Base-by-base conservation (phyloP, 2,888 invertebrate species). In the Glyphotaelius pellucidus region DNA sequence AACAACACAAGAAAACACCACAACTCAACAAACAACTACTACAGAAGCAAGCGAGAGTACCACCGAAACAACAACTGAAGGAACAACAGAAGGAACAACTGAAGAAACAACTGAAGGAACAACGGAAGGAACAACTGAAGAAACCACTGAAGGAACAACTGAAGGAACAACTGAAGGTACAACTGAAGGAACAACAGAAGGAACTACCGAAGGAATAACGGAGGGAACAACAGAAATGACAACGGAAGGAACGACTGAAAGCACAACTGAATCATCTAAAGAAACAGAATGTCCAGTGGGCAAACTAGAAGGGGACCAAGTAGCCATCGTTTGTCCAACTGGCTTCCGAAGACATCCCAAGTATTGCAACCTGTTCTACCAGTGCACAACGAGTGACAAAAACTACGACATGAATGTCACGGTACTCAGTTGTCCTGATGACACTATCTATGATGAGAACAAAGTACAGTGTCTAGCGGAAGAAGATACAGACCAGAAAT, bases 341-440 rank as follows among this genome's bases (percentile, higher is more conserved):
- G 98, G 98, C 80, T 98, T 98, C 95, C 97, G 96, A 94, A 96
- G 98, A 93, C 98, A 98, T 96, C 98, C 98, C 0, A 98, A 97
- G 94, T 97, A 97, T 94, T 98, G 98, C 94, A 98, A 98, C 94
- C 95, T 98, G 94, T 98, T 98, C 95, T 98, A 98, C 94, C 98
- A 98, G 95, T 98, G 98, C 94, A 97, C 97, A 31, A 97, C 96
- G 94, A 96, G 96, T 92, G 95, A 96, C 12, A 96, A 97, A 47
- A 97, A 95, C 86, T 97, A 97, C 94, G 97, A 98, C 93, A 95
- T 97, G n/a, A 98, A 97, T 94, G 96, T 98, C 93, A 96, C 98
- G 2, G 96, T 97, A 14, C 97, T 98, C 94, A 97, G 97, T 93
- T 98, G 98, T 95, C 98, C 98, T 19, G 97, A 97, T 93, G 97